Evolutionary conservation across 1,140 invertebrate genomes (phyloP), one percentile per base, ranked within the genome.

Genomic region (Portunus trituberculatus): DNA sequence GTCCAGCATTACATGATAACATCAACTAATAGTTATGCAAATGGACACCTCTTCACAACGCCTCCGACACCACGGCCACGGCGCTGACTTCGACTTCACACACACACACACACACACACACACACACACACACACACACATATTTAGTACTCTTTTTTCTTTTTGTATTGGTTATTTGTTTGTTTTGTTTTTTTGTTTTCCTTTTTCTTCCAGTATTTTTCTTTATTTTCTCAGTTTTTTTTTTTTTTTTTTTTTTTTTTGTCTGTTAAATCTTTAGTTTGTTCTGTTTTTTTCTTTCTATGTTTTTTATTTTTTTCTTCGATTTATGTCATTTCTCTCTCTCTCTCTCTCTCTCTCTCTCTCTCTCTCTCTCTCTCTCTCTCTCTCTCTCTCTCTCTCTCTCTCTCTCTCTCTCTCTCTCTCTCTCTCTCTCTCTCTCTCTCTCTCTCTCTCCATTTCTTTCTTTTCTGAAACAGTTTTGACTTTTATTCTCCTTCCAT

Each of bases 21-120:
- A 95, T 95, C 94, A 91, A 88, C 94, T 95, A 95, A 95, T 95
- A 95, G 94, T 92, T 95, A 95, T 95, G 94, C 88, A 95, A 95
- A 95, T 95, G 86, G 39, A 82, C 45, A 88, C 91, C 76, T 48
- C 52, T 86, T 76, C 84, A 6, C 32, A 48, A 8, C 52, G 48
- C 48, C 86, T 94, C 93, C 93, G 93, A n/a, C 32, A 45, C 93
- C 32, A 16, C n/a, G 86, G 59, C 45, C 4, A 0, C 86, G 83
- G 28, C 46, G 0, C 6, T 32, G 46, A 32, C 48, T 67, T 89
- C 48, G 93, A 31, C 25, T 67, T 46, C 31, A 93, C 76, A 82
- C 59, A 92, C 52, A 91, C 89, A 91, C 89, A 91, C 89, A 91
- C 89, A 91, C 89, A 91, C 89, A 91, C 89, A 91, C 45, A 91